Evolutionary conservation across 2,888 invertebrate species (phyloP).

Genomic region (Drosophila melanosoma): DNA sequence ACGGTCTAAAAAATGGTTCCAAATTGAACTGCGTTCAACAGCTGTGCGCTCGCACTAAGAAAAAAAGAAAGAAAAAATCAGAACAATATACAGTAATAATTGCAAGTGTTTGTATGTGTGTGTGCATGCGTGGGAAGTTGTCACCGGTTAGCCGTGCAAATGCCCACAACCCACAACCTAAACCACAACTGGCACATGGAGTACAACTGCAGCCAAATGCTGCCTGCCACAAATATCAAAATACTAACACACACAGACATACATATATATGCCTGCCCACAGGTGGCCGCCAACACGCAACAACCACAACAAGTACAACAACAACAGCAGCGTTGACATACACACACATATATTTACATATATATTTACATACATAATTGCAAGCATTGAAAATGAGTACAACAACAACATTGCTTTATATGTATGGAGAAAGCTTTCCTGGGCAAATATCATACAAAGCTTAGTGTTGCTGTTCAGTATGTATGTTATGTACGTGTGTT

Average conservation of each 20-base stretch:
- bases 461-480: not conserved
- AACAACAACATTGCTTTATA: not conserved
- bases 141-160: slow-evolving; percentile 46
- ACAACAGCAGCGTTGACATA: slow-evolving; percentile 20
- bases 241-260: not conserved
- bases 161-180: slow-evolving; percentile 41
- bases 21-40: slow-evolving; percentile 19
- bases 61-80: not conserved
- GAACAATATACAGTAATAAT: not conserved
- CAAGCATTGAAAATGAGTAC: not conserved
- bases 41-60: slow-evolving; percentile 46
- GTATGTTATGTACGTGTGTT: too few relatives aligned
- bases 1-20: not conserved
- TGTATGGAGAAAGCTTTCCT: slow-evolving; percentile 36
- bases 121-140: slow-evolving; percentile 49
- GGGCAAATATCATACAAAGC: slow-evolving; percentile 25
- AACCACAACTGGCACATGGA: slow-evolving; percentile 10
- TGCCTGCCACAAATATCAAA: slow-evolving; percentile 6
- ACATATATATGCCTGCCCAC: slow-evolving; percentile 39
- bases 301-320: slow-evolving; percentile 25
- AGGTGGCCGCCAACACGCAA: slow-evolving; percentile 58
- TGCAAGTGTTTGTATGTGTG: slow-evolving; percentile 3
- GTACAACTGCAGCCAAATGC: slow-evolving; percentile 15
- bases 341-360: slow-evolving; percentile 2
- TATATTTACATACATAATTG: not conserved